These are phyloP conservation scores for Bellardia pandia DNA, from an alignment of 2,888 invertebrate species.

Conservation along the genomic window DNA sequence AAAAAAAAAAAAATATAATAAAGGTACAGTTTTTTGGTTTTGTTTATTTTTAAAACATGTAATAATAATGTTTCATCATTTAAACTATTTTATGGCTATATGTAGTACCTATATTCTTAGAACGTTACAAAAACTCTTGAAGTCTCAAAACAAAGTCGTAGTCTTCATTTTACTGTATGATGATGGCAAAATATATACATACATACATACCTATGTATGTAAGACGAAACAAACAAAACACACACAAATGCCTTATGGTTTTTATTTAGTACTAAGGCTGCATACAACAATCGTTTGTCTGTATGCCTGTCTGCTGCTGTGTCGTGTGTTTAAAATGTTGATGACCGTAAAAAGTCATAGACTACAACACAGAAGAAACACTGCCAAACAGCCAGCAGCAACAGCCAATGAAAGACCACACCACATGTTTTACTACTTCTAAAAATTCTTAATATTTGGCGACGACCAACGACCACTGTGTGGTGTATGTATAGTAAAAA, in stretches of 20 bases:
- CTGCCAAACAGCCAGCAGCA: not conserved
- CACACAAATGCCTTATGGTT: conserved; percentile 29
- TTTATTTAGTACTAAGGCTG: not conserved
- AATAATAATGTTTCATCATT: conserved; percentile 8
- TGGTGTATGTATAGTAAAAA: not conserved
- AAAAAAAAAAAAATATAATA: not conserved
- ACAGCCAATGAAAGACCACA: conserved; percentile 53
- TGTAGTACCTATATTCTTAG: not conserved
- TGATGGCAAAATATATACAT: not conserved
- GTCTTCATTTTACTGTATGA: not conserved
- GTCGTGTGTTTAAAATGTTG: conserved; percentile 27
- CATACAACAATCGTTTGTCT: not conserved
- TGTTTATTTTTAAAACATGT: not conserved
- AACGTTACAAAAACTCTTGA: conserved; percentile 12
- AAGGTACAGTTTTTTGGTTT: conserved; percentile 58
- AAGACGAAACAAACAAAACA: not conserved
- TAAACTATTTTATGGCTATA: conserved; percentile 4
- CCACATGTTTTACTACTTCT: conserved; percentile 50
- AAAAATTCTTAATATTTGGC: conserved; percentile 27
- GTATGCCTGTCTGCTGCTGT: conserved; percentile 7
- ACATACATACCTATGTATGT: not conserved
- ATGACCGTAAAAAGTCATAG: conserved; percentile 61
- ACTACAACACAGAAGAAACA: not conserved
- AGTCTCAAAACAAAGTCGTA: too few species aligned
- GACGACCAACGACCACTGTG: not conserved